These are phyloP conservation scores for Megaustenia siamemsis DNA, from an alignment of 2,888 invertebrate species.

Conservation along the genomic window DNA sequence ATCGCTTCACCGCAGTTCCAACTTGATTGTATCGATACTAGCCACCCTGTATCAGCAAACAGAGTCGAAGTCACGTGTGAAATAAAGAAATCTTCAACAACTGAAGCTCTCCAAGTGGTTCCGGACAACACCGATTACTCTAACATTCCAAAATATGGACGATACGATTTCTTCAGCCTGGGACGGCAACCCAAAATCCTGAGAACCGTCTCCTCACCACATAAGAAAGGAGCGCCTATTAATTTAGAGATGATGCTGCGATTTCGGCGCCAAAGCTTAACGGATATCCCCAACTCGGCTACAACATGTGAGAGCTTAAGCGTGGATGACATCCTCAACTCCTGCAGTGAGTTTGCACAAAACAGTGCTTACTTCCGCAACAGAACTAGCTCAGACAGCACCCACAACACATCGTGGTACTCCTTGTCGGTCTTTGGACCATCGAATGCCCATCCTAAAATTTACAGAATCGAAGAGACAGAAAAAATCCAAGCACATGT, in stretches of 20 bases:
- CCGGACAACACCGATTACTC: slow-evolving; percentile 1
- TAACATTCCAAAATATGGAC: slow-evolving; percentile 1
- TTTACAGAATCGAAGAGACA: not conserved
- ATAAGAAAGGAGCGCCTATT: slow-evolving; percentile 26
- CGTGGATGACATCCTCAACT: slow-evolving; percentile 49
- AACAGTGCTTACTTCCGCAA: not conserved
- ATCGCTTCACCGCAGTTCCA: not conserved
- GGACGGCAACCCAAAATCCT: slow-evolving; percentile 24
- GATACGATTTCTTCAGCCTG: slow-evolving; percentile 46
- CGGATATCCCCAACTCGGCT: not conserved
- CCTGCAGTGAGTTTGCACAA: slow-evolving; percentile 36
- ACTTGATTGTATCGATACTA: not conserved
- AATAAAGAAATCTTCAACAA: slow-evolving; percentile 42
- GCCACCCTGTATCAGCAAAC: not conserved
- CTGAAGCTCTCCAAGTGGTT: not conserved
- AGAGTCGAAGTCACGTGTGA: slow-evolving; percentile 35
- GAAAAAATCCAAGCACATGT: not conserved
- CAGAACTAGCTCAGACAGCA: slow-evolving; percentile 31
- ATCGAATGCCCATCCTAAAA: not conserved
- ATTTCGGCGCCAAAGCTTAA: not conserved
- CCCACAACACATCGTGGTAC: not conserved
- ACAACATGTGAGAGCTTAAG: not conserved
- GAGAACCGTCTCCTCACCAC: not conserved
- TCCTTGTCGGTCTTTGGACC: not conserved
- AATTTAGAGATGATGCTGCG: slow-evolving; percentile 40